Evolutionary conservation across 2,113 vertebrate species (phyloP).

Genomic region (Corynorhinus townsendii): DNA sequence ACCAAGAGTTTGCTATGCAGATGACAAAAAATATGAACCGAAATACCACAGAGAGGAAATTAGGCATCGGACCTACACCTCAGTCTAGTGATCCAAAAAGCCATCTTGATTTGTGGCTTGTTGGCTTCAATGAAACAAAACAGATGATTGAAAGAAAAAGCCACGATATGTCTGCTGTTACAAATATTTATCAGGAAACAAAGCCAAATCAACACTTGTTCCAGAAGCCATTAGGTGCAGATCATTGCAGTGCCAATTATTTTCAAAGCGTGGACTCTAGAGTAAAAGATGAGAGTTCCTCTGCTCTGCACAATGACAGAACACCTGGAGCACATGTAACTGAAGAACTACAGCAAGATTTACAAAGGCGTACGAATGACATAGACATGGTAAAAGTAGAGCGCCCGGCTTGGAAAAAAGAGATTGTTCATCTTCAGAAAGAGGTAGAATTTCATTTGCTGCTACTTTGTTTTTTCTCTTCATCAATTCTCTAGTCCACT

Average conservation of each 20-base stretch:
- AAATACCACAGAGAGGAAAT: too few relatives aligned
- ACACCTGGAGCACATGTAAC: conserved; percentile 62
- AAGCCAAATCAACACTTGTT: conserved; percentile 5
- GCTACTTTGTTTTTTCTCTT: too few relatives aligned
- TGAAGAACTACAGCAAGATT: conserved; percentile 65
- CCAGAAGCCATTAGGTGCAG: background rate
- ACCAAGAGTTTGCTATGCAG: too few relatives aligned
- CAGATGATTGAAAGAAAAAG: too few relatives aligned
- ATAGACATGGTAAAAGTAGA: conserved; percentile 83
- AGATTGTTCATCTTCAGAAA: background rate
- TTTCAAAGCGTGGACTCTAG: background rate
- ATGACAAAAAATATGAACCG: too few relatives aligned
- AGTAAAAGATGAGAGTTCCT: conserved; percentile 5
- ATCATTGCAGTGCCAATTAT: background rate
- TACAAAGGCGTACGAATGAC: conserved; percentile 82
- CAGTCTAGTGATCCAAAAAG: too few relatives aligned
- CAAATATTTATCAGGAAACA: too few relatives aligned
- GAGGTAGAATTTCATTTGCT: conserved; percentile 82
- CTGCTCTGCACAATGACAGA: background rate
- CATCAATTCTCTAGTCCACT: too few relatives aligned
- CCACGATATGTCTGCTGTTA: too few relatives aligned
- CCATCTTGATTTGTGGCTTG: too few relatives aligned
- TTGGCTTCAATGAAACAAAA: too few relatives aligned
- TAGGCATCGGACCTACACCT: too few relatives aligned
- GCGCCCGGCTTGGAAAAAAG: background rate